Evolutionary conservation across 2,797 vertebrate genomes (phyloP).

Genomic region (Petrocephalus sullivani): DNA sequence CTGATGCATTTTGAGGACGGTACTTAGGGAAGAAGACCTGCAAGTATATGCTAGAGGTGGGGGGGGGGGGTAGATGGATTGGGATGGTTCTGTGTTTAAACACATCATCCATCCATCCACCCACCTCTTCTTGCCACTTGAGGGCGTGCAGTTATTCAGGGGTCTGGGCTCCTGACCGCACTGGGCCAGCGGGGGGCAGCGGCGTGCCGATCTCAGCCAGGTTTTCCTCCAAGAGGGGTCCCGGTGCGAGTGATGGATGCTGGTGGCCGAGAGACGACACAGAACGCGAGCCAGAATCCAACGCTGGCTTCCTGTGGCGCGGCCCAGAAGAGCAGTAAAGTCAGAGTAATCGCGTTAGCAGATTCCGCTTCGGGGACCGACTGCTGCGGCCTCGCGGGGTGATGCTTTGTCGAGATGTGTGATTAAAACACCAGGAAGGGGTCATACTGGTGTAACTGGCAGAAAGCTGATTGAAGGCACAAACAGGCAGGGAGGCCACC

Average conservation of each 20-base stretch:
- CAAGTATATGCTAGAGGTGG: not conserved
- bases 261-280: constrained; percentile 30
- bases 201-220: constrained; percentile 24
- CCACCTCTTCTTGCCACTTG: constrained; percentile 54
- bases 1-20: not conserved
- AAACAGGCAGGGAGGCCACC: not conserved
- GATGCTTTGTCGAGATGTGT: not conserved
- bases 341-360: constrained; percentile 29
- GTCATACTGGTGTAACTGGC: not conserved
- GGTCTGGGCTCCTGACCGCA: constrained; percentile 61
- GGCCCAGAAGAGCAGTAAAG: constrained; percentile 56
- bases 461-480: not conserved
- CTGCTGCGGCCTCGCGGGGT: not conserved
- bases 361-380: not conserved
- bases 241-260: constrained; percentile 69
- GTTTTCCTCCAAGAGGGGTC: constrained; percentile 64
- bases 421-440: not conserved
- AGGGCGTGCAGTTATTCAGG: constrained; percentile 70
- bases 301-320: constrained; percentile 58
- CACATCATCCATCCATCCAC: not conserved
- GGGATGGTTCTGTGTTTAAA: not conserved
- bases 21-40: not conserved
- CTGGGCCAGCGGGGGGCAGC: not conserved
- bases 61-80: not conserved
- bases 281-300: constrained; percentile 62